A percentile compares a stretch with the other conserved stretches of the same genome.
Evolutionary conservation across 2,797 vertebrate species (phyloP).

Genomic region (Lacerta viridis): DNA sequence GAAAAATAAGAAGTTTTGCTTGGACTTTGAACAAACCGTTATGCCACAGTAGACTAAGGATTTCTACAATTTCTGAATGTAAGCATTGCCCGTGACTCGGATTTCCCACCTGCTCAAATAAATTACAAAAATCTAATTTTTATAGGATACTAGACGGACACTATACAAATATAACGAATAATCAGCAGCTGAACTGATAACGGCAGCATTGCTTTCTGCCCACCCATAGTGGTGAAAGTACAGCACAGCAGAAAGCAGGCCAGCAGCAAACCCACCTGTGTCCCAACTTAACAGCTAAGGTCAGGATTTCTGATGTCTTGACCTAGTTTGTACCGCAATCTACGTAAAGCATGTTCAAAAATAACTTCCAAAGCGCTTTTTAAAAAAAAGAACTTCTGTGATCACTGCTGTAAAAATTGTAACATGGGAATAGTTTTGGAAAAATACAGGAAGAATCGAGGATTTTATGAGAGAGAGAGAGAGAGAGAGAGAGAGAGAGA

Average conservation of each 20-base stretch:
- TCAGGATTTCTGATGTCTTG: not conserved
- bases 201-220: not conserved
- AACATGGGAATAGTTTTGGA: not conserved
- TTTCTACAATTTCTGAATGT: not conserved
- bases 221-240: not conserved
- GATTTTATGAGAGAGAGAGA: not conserved
- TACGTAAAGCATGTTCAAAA: no score
- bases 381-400: no score
- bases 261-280: not conserved
- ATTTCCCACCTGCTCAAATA: conserved; percentile 50
- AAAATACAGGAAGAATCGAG: not conserved
- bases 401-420: not conserved
- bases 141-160: not conserved
- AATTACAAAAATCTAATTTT: conserved; percentile 34
- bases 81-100: not conserved
- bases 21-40: not conserved
- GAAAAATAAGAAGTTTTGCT: not conserved
- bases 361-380: no score
- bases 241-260: not conserved
- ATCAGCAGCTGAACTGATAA: not conserved
- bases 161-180: not conserved
- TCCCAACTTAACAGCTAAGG: not conserved
- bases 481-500: not conserved
- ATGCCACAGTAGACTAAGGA: not conserved
- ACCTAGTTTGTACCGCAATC: no score